A percentile compares a stretch with the other conserved stretches of the same genome.
Conservation (phyloP, 2,113 vertebrate genomes). For the Hippopotamus amphibius region DNA sequence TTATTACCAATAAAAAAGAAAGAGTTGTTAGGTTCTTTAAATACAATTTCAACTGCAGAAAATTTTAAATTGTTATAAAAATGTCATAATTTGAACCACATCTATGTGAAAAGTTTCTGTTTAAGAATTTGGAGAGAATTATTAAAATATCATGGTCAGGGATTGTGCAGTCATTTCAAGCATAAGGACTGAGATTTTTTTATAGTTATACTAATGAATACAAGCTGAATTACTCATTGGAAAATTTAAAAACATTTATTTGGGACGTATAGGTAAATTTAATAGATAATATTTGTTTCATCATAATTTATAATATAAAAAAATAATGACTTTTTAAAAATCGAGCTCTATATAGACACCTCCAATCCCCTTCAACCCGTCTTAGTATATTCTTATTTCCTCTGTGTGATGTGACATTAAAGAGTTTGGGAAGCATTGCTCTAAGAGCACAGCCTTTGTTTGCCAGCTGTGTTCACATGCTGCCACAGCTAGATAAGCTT, state of each 20-base stretch:
- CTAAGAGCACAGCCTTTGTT: background rate
- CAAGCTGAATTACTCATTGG: background rate
- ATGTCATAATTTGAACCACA: background rate
- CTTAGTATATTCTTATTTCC: background rate
- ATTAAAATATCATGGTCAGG: background rate
- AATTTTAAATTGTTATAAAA: background rate
- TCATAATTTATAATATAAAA: background rate
- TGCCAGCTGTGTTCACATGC: background rate
- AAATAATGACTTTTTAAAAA: background rate
- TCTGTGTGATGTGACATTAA: background rate
- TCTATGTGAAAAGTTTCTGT: background rate
- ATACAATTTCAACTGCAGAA: background rate
- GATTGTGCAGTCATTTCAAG: background rate
- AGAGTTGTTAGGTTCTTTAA: background rate
- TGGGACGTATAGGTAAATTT: background rate
- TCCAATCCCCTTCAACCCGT: background rate
- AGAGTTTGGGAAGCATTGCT: background rate
- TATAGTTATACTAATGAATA: background rate
- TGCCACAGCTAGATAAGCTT: background rate
- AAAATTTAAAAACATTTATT: conserved; percentile 14
- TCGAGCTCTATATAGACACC: background rate
- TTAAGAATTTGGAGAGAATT: conserved; percentile 42
- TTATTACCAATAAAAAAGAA: background rate
- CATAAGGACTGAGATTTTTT: background rate
- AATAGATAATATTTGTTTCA: conserved; percentile 1